Percentiles rank a stretch among this genome's conserved stretches.
Conservation (phyloP, 1,140 invertebrate species). For the Lepidotrigona ventralis region DNA sequence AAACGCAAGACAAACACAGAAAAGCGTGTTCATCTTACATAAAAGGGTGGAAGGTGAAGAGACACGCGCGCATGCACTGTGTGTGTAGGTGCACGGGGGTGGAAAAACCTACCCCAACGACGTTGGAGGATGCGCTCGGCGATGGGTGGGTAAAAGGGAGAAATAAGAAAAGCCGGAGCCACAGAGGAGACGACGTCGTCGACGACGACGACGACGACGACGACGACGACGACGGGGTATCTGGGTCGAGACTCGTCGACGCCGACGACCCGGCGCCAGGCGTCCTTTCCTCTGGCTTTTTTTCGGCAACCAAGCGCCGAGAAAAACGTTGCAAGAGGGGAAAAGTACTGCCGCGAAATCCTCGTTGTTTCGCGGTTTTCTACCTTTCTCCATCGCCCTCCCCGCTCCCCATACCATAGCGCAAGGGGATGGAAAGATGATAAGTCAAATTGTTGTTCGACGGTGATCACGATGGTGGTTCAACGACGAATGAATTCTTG, state of each 20-base stretch:
- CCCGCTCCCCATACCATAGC: not conserved
- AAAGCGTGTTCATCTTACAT: not conserved
- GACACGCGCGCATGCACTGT: not conserved
- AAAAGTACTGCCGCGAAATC: constrained; percentile 52
- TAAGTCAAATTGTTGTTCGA: constrained; percentile 33
- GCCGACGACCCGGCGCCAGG: constrained; percentile 77
- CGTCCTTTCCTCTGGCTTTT: constrained; percentile 71
- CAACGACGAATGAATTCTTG: constrained; percentile 6
- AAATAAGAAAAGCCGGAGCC: constrained; percentile 72
- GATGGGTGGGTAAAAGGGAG: constrained; percentile 70
- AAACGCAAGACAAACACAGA: not conserved
- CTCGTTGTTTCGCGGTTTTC: constrained; percentile 56
- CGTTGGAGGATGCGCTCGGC: constrained; percentile 47
- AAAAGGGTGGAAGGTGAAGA: not conserved
- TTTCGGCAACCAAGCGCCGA: constrained; percentile 51
- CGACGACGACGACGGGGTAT: constrained; percentile 67
- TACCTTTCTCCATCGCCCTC: constrained; percentile 33
- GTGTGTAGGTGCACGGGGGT: constrained; percentile 29
- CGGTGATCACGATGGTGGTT: not conserved
- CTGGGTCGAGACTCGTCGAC: constrained; percentile 79
- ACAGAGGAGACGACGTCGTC: constrained; percentile 63
- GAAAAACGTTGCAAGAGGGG: constrained; percentile 58
- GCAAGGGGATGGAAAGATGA: constrained; percentile 8
- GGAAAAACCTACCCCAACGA: constrained; percentile 73
- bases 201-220: constrained; percentile 35